phyloP scores from a whole-genome alignment of 1,140 invertebrate species.

The Caligus rogercresseyi region DNA sequence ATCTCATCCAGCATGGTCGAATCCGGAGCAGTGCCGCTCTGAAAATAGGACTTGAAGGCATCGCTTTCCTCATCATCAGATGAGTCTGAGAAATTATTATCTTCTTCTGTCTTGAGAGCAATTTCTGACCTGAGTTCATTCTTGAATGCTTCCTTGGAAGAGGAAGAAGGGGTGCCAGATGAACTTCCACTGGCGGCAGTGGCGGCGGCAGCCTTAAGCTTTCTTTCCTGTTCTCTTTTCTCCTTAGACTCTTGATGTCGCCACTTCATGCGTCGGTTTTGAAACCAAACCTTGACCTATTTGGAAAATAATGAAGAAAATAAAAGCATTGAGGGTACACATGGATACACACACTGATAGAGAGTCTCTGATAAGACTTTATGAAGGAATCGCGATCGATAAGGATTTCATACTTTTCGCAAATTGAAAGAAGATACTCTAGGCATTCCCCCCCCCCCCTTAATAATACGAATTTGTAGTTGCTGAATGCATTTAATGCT shows the following conservation, averaged over 20 bases:
- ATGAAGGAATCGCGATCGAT: too few relatives aligned
- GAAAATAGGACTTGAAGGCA: not conserved
- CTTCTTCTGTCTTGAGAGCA: too few relatives aligned
- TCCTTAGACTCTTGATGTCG: conserved; percentile 36
- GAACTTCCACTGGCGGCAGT: not conserved
- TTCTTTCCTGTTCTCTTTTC: conserved; percentile 8
- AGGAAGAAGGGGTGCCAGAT: too few relatives aligned
- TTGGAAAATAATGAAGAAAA: not conserved
- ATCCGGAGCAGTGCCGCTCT: not conserved
- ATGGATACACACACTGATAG: not conserved
- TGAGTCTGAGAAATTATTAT: not conserved
- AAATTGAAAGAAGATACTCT: not conserved
- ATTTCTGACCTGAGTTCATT: not conserved
- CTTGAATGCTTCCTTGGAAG: not conserved
- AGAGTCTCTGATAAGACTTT: too few relatives aligned
- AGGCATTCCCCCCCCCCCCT: not conserved
- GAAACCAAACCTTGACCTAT: conserved; percentile 81
- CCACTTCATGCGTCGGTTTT: conserved; percentile 85
- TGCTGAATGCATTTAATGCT: not conserved
- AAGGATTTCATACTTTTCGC: too few relatives aligned
- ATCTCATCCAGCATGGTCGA: not conserved
- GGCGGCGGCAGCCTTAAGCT: not conserved
- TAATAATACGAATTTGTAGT: too few relatives aligned
- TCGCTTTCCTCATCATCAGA: not conserved
- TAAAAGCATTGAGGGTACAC: not conserved